These are phyloP conservation scores for Halisarca cf. caerulea DNA, from an alignment of 37 sponge, comb jelly and placozoan genomes.

Conservation along the genomic window DNA sequence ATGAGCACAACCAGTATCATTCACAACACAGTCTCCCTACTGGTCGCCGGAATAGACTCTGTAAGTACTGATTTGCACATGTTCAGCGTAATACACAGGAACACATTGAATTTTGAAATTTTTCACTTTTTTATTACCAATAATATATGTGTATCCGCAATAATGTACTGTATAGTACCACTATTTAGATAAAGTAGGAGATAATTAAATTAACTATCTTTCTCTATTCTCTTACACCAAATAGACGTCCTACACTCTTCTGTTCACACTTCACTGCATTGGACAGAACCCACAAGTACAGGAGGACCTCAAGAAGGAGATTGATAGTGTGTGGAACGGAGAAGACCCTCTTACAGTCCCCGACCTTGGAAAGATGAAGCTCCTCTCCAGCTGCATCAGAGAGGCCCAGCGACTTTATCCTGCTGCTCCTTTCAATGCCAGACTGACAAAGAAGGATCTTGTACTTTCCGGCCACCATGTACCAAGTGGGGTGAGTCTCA, in stretches of 20 bases:
- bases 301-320: constrained; percentile 41
- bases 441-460: constrained; percentile 35
- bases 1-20: neutral
- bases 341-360: constrained; percentile 28
- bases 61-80: neutral
- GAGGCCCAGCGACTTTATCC: constrained; percentile 56
- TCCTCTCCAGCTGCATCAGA: constrained; percentile 48
- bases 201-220: no score
- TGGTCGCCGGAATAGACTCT: constrained; percentile 19
- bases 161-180: no score
- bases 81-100: no score
- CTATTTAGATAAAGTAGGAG: no score
- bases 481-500: constrained; percentile 43
- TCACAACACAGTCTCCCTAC: constrained; percentile 23
- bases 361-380: constrained; percentile 40
- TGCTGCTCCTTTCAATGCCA: constrained; percentile 15
- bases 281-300: constrained; percentile 39
- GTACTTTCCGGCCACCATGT: constrained; percentile 53
- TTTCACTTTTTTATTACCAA: no score
- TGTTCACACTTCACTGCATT: constrained; percentile 45
- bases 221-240: no score
- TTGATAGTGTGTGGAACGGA: constrained; percentile 9
- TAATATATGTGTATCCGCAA: no score
- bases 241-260: constrained; percentile 50
- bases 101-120: no score